Base-by-base conservation (phyloP, 2,888 invertebrate species). In the Ligdia adustata region DNA sequence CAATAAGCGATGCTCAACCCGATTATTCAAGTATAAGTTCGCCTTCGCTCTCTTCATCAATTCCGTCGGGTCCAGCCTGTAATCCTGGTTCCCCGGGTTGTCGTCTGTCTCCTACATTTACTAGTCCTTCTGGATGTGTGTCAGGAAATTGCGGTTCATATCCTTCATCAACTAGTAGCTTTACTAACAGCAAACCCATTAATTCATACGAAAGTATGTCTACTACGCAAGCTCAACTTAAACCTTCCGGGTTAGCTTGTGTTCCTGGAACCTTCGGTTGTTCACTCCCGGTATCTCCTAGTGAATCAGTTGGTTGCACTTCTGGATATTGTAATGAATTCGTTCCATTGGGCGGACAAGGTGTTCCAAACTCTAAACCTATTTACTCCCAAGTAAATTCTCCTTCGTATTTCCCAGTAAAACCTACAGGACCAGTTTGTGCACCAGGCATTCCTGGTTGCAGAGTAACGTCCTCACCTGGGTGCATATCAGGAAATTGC, bases 41-140 rank as follows among this genome's bases (percentile, higher is more conserved):
- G n/a, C n/a, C n/a, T n/a, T n/a, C n/a, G n/a, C n/a, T n/a, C n/a
- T n/a, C n/a, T n/a, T n/a, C 34, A 9, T 20, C 47, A 11, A 27
- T 11, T 24, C 12, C 33, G 2, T 20, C 53, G 15, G 54, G 48
- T 11, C 26, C 52, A 28, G 52, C 29, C 33, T 49, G 44, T 42
- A 24, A 33, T 22, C 41, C 49, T 28, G 41, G 46, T 7, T 28
- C 18, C 12, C 20, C 29, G 20, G 24, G 33, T 12, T 39, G 46
- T 16, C 12, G 7, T 24, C 2, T 15, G 12, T 2, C 13, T 9
- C 18, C 34, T n/a, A 14, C 15, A 22, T 4, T 6, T 6, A 32
- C 3, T 22, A 13, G 9, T 15, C 9, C 24, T 5, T 16, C 46
- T 40, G 35, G 15, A 15, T 45, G 37, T 12, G 4, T 16, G 18